Evolutionary conservation across 2,888 invertebrate species (phyloP).

Genomic region (Aleiodes testaceus): DNA sequence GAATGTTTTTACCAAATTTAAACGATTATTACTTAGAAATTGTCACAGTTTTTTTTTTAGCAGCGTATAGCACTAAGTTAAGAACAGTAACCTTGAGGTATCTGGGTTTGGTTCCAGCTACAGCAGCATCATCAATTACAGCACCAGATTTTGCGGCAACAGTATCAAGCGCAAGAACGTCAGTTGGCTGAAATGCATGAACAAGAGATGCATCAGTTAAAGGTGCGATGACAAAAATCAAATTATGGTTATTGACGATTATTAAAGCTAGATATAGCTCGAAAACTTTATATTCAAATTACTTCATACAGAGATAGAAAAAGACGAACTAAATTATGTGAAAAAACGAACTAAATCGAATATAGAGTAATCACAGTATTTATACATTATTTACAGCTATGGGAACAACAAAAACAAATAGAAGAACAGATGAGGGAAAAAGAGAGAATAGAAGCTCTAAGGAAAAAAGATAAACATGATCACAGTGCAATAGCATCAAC

Average conservation of each 20-base stretch:
- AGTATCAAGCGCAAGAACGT: slow-evolving; percentile 93
- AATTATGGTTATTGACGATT: neutral
- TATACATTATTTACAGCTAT: slow-evolving; percentile 81
- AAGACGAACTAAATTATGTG: too few species aligned
- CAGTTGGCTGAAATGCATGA: slow-evolving; percentile 93
- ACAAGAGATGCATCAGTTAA: slow-evolving; percentile 91
- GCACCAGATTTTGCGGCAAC: slow-evolving; percentile 91
- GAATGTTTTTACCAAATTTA: too few species aligned
- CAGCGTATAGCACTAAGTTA: neutral
- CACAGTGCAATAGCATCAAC: slow-evolving; percentile 97
- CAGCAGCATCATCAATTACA: slow-evolving; percentile 95
- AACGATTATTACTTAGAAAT: neutral
- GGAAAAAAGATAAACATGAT: slow-evolving; percentile 95
- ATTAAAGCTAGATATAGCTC: neutral
- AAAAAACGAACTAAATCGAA: too few species aligned
- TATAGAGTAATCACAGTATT: too few species aligned
- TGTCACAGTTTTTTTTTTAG: neutral
- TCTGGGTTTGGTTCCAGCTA: slow-evolving; percentile 80
- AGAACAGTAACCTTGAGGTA: slow-evolving; percentile 68
- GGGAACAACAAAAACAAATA: slow-evolving; percentile 91
- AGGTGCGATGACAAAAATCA: slow-evolving; percentile 76
- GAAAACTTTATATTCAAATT: slow-evolving; percentile 14
- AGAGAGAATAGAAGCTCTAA: slow-evolving; percentile 87
- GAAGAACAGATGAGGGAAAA: slow-evolving; percentile 87
- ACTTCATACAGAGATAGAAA: too few species aligned